phyloP scores from a whole-genome alignment of 2,888 invertebrate genomes.

The Volucella bombylans region DNA sequence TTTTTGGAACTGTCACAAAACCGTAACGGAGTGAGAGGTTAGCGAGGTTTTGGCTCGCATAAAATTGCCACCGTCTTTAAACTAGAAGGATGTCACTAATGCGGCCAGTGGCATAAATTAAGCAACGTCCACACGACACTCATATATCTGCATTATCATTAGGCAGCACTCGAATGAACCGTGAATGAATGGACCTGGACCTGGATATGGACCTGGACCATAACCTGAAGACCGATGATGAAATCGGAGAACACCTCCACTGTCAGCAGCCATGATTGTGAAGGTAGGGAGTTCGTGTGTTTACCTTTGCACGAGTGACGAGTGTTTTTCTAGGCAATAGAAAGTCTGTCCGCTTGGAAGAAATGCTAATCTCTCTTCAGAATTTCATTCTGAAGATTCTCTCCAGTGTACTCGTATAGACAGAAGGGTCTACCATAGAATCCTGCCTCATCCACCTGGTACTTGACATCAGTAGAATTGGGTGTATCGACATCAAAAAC shows the following conservation, averaged over 20 bases:
- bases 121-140: slow-evolving; percentile 72
- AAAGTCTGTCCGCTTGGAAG: slow-evolving; percentile 17
- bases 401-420: slow-evolving; percentile 31
- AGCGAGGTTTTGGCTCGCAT: background rate
- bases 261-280: background rate
- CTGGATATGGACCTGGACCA: slow-evolving; percentile 10
- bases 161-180: slow-evolving; percentile 48
- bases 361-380: slow-evolving; percentile 56
- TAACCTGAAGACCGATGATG: background rate
- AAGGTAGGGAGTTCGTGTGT: background rate
- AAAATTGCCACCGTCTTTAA: slow-evolving; percentile 54
- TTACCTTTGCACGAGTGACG: background rate
- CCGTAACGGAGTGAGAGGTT: slow-evolving; percentile 3
- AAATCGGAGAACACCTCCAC: slow-evolving; percentile 43
- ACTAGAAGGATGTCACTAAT: slow-evolving; percentile 72
- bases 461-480: slow-evolving; percentile 50
- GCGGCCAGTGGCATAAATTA: slow-evolving; percentile 69
- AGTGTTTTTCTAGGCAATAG: slow-evolving; percentile 3
- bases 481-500: slow-evolving; percentile 65
- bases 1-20: slow-evolving; percentile 71
- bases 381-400: slow-evolving; percentile 56
- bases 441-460: slow-evolving; percentile 23
- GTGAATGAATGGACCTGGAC: slow-evolving; percentile 61
- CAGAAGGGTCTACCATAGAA: too few species aligned
- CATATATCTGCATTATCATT: slow-evolving; percentile 73